phyloP scores from a whole-genome alignment of 2,888 invertebrate genomes.

The Cosmopolites sordidus region DNA sequence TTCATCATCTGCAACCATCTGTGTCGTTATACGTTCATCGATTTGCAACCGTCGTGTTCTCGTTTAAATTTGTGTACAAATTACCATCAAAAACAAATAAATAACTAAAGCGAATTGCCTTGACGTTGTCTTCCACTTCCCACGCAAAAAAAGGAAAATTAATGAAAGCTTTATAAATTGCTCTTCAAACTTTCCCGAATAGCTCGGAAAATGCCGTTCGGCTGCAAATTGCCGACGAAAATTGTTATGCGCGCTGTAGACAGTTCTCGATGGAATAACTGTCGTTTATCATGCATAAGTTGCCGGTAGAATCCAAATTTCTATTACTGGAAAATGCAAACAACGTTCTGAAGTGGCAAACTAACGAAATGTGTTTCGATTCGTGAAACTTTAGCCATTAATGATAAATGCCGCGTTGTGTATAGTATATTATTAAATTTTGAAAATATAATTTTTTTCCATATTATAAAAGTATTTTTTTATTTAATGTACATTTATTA shows the following conservation, averaged over 20 bases:
- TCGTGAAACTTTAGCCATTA: no score
- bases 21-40: no score
- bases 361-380: neutral
- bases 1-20: no score
- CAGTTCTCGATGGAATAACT: neutral
- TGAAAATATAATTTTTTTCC: no score
- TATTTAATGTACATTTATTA: no score
- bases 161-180: neutral
- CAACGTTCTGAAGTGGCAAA: neutral
- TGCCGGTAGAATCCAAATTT: neutral
- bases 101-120: neutral
- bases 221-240: neutral
- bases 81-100: no score
- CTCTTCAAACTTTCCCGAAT: neutral
- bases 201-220: neutral
- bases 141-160: neutral
- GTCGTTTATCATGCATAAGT: constrained; percentile 2
- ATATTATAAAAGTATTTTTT: no score
- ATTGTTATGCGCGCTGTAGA: neutral
- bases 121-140: neutral
- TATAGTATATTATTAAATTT: no score
- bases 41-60: no score
- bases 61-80: no score
- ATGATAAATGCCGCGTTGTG: no score
- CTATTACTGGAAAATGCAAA: constrained; percentile 1